These are phyloP conservation scores for Alca torda DNA, from an alignment of 2,797 vertebrate species.

Conservation along the genomic window DNA sequence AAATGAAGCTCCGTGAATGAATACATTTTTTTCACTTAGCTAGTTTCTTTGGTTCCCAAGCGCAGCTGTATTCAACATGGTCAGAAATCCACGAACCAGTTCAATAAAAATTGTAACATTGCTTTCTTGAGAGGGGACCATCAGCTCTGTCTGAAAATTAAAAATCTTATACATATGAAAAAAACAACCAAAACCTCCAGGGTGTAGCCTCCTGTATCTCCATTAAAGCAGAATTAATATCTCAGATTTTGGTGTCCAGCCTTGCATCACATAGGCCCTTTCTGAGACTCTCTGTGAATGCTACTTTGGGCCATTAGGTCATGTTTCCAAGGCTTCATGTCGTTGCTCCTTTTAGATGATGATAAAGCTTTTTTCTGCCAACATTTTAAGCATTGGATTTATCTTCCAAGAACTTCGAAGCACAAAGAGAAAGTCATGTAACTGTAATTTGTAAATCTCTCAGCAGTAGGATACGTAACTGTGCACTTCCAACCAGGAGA, in stretches of 20 bases:
- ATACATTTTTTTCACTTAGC: not conserved
- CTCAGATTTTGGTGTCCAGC: not conserved
- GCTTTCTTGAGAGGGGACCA: not conserved
- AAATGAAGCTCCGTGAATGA: not conserved
- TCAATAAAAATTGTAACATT: not conserved
- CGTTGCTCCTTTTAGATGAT: not conserved
- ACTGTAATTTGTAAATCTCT: not conserved
- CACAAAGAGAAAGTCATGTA: not conserved
- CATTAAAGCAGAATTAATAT: not conserved
- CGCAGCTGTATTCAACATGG: not conserved
- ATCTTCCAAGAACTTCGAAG: not conserved
- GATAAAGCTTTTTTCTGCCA: slow-evolving; percentile 13
- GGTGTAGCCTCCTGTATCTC: not conserved
- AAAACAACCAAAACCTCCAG: not conserved
- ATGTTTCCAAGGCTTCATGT: not conserved
- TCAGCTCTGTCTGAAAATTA: not conserved
- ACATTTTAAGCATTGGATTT: not conserved
- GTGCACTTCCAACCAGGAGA: not conserved
- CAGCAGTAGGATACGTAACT: not conserved
- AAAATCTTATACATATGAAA: not conserved
- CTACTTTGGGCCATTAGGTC: not conserved
- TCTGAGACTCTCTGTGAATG: not conserved
- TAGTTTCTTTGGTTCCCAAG: not conserved
- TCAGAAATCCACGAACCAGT: not conserved
- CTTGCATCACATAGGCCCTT: not conserved